These are phyloP conservation scores for human (Homo sapiens) DNA, from an alignment of 2,113 vertebrate genomes.

Conservation along the genomic window DNA sequence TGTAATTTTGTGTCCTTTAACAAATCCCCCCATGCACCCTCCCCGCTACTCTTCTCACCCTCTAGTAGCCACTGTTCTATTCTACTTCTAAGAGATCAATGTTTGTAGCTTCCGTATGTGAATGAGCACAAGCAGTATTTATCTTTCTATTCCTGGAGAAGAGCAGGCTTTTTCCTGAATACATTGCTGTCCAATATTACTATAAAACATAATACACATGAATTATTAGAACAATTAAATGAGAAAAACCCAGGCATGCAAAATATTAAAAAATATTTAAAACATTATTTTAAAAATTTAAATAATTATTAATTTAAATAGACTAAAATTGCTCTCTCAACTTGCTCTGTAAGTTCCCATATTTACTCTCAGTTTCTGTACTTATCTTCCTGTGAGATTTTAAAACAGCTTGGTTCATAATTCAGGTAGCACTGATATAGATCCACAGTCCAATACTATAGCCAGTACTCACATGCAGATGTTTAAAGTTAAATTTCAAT, in stretches of 20 bases:
- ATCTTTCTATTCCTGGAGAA: not conserved
- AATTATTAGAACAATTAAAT: slow-evolving; percentile 17
- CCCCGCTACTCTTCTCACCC: not conserved
- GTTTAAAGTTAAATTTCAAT: not conserved
- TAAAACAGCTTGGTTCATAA: not conserved
- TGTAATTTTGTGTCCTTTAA: not conserved
- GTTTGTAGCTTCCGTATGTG: not conserved
- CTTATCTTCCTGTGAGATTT: not conserved
- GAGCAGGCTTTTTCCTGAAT: not conserved
- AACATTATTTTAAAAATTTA: not conserved
- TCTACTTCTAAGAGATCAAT: not conserved
- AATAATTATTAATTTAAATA: not conserved
- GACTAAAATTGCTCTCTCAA: not conserved
- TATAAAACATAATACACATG: not conserved
- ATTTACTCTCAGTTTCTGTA: not conserved
- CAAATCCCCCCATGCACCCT: not conserved
- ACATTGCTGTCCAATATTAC: not conserved
- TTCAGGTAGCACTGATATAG: not conserved
- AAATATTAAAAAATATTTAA: not conserved
- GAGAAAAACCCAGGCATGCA: not conserved
- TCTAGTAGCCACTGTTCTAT: not conserved
- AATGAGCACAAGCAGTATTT: not conserved
- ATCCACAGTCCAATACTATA: not conserved
- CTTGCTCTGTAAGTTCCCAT: not conserved
- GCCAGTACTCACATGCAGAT: not conserved